Evolutionary conservation across 2,797 vertebrate genomes (phyloP).

Genomic region (Lycodopsis pacificus): DNA sequence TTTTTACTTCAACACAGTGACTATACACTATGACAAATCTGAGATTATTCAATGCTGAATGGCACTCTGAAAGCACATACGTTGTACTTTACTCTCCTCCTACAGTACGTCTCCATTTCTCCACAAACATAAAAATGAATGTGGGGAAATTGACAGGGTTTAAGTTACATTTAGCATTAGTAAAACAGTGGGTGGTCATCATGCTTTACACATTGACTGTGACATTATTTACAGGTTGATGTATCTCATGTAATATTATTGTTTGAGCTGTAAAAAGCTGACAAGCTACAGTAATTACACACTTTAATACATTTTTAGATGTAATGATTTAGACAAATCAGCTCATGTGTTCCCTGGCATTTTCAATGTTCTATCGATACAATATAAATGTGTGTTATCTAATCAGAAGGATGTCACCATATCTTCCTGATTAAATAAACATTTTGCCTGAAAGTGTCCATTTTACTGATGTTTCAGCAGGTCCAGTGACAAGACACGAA

Average conservation of each 20-base stretch:
- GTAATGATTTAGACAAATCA: not conserved
- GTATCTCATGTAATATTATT: not conserved
- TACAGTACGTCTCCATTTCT: not conserved
- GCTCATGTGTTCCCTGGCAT: not conserved
- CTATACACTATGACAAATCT: not conserved
- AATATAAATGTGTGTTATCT: not conserved
- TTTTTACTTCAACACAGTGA: not conserved
- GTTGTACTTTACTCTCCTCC: not conserved
- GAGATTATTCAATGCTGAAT: not conserved
- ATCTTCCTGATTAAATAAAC: not conserved
- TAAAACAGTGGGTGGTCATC: not conserved
- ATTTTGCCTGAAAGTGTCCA: not conserved
- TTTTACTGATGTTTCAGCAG: not conserved
- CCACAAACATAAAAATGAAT: not conserved
- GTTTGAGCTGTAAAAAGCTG: constrained; percentile 5
- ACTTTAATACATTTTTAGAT: not conserved
- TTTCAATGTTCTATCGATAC: not conserved
- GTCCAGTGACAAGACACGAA: not conserved
- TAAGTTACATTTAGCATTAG: not conserved
- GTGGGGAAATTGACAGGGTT: not conserved
- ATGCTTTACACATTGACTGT: not conserved
- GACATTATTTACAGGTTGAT: not conserved
- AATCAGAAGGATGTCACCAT: not conserved
- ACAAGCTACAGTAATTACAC: not conserved
- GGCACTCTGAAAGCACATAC: not conserved